Evolutionary conservation across 2,888 invertebrate genomes (phyloP).

Genomic region (Eristalis tenax): DNA sequence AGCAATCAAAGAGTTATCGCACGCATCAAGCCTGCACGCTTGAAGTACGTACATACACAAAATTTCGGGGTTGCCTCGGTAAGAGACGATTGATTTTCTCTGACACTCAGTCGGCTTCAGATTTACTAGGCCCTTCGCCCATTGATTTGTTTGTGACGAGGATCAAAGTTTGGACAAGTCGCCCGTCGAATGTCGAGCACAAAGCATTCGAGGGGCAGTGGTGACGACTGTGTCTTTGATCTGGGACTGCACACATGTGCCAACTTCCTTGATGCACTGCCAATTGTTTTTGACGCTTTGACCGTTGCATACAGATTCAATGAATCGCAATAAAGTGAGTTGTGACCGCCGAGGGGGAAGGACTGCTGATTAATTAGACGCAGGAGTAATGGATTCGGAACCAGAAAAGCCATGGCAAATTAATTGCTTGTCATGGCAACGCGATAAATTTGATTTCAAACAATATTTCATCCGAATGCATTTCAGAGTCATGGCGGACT

Average conservation of each 20-base stretch:
- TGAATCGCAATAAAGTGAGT: too few species aligned
- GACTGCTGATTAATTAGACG: too few species aligned
- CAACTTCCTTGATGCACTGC: neutral
- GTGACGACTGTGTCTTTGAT: neutral
- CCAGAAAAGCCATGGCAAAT: too few species aligned
- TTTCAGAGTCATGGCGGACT: too few species aligned
- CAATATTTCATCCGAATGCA: too few species aligned
- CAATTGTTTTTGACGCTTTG: neutral
- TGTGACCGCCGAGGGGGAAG: too few species aligned
- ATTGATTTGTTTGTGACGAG: too few species aligned
- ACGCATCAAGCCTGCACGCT: slow-evolving; percentile 2
- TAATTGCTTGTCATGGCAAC: too few species aligned
- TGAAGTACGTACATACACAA: neutral
- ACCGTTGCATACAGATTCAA: neutral
- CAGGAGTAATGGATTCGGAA: too few species aligned
- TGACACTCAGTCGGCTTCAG: neutral
- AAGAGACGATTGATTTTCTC: neutral
- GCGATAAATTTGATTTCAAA: too few species aligned
- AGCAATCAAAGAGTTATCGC: slow-evolving; percentile 42
- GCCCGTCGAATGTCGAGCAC: too few species aligned
- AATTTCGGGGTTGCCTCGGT: neutral
- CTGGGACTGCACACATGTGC: neutral
- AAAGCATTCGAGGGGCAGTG: neutral
- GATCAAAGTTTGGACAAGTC: neutral
- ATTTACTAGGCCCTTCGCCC: neutral